Evolutionary conservation across 2,888 invertebrate genomes (phyloP).

Genomic region (Lepidocyrtinus sp.): DNA sequence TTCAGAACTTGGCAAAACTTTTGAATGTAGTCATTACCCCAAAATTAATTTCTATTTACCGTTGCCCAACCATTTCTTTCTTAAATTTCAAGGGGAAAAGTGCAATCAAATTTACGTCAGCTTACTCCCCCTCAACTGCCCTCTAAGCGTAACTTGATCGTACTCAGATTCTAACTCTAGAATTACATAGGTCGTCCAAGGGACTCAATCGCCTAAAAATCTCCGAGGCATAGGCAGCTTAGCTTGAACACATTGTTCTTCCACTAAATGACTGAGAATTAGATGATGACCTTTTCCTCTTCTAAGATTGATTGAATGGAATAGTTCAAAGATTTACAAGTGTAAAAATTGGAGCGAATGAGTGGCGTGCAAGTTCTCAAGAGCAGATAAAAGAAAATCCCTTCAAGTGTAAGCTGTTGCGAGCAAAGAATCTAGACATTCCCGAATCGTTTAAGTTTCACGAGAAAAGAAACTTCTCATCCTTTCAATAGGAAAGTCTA

Average conservation of each 20-base stretch:
- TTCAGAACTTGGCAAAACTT: too few species aligned
- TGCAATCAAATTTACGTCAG: background rate
- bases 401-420: background rate
- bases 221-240: background rate
- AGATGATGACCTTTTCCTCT: background rate
- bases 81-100: background rate
- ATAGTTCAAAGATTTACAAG: too few species aligned
- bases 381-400: background rate
- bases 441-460: background rate
- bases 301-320: background rate
- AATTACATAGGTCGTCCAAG: too few species aligned
- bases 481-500: background rate
- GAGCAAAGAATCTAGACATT: too few species aligned
- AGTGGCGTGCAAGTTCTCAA: background rate
- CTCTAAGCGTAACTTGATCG: background rate
- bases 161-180: background rate
- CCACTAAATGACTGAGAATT: background rate
- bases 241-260: background rate
- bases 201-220: too few species aligned
- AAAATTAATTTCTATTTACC: too few species aligned
- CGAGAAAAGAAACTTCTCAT: background rate
- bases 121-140: background rate
- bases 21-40: too few species aligned
- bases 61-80: too few species aligned
- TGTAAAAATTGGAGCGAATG: background rate